Conservation (phyloP, 2,113 vertebrate species). For the Lepisosteus oculatus region DNA sequence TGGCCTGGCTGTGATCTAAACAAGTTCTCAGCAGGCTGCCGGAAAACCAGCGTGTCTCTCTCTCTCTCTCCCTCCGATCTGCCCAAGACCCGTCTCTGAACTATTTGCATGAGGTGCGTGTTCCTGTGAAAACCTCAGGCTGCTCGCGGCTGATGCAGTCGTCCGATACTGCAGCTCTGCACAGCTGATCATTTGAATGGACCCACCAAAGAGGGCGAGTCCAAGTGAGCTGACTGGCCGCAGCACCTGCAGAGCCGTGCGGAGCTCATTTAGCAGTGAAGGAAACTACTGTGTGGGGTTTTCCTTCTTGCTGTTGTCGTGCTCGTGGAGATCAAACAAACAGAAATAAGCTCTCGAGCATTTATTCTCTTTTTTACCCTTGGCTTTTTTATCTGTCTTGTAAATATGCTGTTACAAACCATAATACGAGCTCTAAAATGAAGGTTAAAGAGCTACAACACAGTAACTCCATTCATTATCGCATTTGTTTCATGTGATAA, state of each 20-base stretch:
- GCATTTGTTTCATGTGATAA: too few relatives aligned
- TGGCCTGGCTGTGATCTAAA: constrained; percentile 13
- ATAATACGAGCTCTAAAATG: too few relatives aligned
- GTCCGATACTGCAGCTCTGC: constrained; percentile 17
- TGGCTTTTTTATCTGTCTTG: background rate
- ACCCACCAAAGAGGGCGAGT: background rate
- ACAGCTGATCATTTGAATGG: constrained; percentile 25
- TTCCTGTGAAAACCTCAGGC: too few relatives aligned
- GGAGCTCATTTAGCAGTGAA: too few relatives aligned
- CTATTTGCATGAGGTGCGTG: too few relatives aligned
- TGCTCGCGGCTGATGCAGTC: too few relatives aligned
- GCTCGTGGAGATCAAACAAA: background rate
- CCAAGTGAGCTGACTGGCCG: constrained; percentile 5
- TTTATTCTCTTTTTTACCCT: background rate
- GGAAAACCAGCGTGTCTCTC: constrained; percentile 15
- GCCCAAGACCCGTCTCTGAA: constrained; percentile 26
- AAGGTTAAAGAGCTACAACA: too few relatives aligned
- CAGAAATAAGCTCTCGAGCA: background rate
- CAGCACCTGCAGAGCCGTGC: background rate
- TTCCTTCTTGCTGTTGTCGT: background rate
- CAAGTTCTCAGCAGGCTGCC: constrained; percentile 17
- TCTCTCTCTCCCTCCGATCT: constrained; percentile 25
- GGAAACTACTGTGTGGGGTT: too few relatives aligned
- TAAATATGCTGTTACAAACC: background rate
- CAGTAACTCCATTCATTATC: too few relatives aligned